Base-by-base conservation (phyloP, 1,140 invertebrate species). In the Sipha flava region DNA sequence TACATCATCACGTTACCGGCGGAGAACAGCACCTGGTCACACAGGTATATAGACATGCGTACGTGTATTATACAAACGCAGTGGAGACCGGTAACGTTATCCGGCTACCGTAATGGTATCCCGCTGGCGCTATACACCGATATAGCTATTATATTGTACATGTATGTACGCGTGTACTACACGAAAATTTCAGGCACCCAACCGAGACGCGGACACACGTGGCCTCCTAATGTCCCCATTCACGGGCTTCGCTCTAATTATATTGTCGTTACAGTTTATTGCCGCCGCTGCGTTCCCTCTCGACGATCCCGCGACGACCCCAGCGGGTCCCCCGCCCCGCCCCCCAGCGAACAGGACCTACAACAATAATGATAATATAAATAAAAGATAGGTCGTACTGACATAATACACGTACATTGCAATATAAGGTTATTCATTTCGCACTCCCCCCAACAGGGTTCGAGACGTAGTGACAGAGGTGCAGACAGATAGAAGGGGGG, bases 71-170 rank as follows among this genome's bases (percentile, higher is more conserved):
- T n/a, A n/a, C n/a, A n/a, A n/a, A n/a, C 21, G n/a, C 29, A 21
- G 73, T 52, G 45, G 18, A n/a, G 26, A 31, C 16, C 47, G 70
- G 70, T 77, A 77, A 77, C 73, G 49, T 59, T 77, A 77, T 77
- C 73, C 73, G 21, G 73, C 73, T 77, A 77, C 73, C 49, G 73
- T 59, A 59, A 57, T 59, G 73, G 73, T 77, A 77, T 77, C 73
- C 73, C 73, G 73, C 73, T 77, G 73, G 72, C 52, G 45, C 72
- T 75, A 75, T 21, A 57, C 21, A 26, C 10, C 21, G 64, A 37
- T 45, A 68, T 45, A 68, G 14, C 14, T 9, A 2, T 6, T 54
- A 54, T 62, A 37, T 64, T 21, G n/a, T n/a, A 34, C 6, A 34
- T 21, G 31, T 31, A 10, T n/a, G 16, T 73, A 34, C 45, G 57